phyloP scores from a whole-genome alignment of 1,140 invertebrate species.

The Muscidifurax raptorellus region DNA sequence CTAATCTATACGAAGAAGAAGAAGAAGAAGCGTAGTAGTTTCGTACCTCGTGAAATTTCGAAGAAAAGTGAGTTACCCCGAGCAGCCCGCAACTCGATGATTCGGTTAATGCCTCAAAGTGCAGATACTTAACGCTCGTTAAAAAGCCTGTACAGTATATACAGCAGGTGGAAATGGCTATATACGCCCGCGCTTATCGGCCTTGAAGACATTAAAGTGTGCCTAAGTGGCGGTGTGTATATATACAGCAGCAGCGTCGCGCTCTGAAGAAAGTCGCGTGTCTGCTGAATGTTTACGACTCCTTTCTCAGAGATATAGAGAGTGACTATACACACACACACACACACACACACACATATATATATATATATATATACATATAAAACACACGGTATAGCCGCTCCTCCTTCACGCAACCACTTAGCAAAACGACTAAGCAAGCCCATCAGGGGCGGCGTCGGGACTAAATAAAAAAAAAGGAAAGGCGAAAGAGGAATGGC shows the following conservation, averaged over 20 bases:
- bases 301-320: not conserved
- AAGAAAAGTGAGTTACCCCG: slow-evolving; percentile 14
- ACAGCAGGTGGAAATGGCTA: not conserved
- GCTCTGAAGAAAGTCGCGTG: slow-evolving; percentile 39
- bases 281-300: slow-evolving; percentile 45
- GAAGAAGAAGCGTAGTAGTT: not conserved
- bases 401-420: slow-evolving; percentile 46
- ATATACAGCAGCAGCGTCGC: not conserved
- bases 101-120: slow-evolving; percentile 29
- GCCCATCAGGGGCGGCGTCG: slow-evolving; percentile 25
- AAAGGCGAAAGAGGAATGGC: slow-evolving; percentile 14
- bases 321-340: too few relatives aligned
- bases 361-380: not conserved
- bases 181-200: slow-evolving; percentile 20
- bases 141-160: not conserved
- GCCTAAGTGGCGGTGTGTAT: slow-evolving; percentile 6
- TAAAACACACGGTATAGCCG: not conserved
- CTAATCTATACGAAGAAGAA: not conserved
- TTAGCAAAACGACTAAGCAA: slow-evolving; percentile 46
- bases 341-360: too few relatives aligned
- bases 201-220: slow-evolving; percentile 39
- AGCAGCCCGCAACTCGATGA: not conserved
- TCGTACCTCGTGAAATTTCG: not conserved
- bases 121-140: slow-evolving; percentile 23
- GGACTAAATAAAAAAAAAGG: slow-evolving; percentile 35